These are phyloP conservation scores for Cremastinae sp. DNA, from an alignment of 2,888 invertebrate genomes.

Conservation along the genomic window DNA sequence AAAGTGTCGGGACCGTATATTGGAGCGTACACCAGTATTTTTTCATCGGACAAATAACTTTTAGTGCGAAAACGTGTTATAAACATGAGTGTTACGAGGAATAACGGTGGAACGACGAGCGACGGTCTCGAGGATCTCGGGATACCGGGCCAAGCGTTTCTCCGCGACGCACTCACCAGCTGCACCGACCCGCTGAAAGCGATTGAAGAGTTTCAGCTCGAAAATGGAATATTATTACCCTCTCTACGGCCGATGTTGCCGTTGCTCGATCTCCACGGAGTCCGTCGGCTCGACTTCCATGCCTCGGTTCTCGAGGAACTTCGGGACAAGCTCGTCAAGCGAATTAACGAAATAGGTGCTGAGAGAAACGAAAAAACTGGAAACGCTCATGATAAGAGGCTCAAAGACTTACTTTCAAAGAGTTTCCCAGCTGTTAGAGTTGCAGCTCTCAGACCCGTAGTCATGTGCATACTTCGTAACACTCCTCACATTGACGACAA, in stretches of 20 bases:
- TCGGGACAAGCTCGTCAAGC: slow-evolving; percentile 82
- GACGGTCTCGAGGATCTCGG: slow-evolving; percentile 92
- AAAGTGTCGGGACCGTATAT: no score
- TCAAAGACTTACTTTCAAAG: slow-evolving; percentile 94
- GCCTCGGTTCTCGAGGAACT: slow-evolving; percentile 93
- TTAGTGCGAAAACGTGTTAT: no score
- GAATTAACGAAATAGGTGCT: slow-evolving; percentile 91
- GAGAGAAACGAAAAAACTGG: slow-evolving; percentile 83
- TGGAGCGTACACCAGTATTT: no score
- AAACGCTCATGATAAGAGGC: slow-evolving; percentile 89
- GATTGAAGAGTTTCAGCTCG: slow-evolving; percentile 98
- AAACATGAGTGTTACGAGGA: slow-evolving; percentile 72
- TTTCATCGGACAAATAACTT: no score
- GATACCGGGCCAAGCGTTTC: slow-evolving; percentile 91
- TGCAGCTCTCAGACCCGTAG: slow-evolving; percentile 94
- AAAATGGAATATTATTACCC: slow-evolving; percentile 95
- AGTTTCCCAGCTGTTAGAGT: slow-evolving; percentile 97
- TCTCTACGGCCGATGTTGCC: slow-evolving; percentile 97
- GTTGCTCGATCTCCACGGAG: slow-evolving; percentile 95
- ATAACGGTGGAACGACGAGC: slow-evolving; percentile 77
- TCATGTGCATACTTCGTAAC: slow-evolving; percentile 96
- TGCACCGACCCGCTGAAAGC: slow-evolving; percentile 98
- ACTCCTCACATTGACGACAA: slow-evolving; percentile 96
- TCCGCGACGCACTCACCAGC: slow-evolving; percentile 95
- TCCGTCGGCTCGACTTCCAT: slow-evolving; percentile 96